A percentile compares a stretch with the other conserved stretches of the same genome.
Evolutionary conservation across 1,140 invertebrate species (phyloP).

Genomic region (Drosophila lowei): DNA sequence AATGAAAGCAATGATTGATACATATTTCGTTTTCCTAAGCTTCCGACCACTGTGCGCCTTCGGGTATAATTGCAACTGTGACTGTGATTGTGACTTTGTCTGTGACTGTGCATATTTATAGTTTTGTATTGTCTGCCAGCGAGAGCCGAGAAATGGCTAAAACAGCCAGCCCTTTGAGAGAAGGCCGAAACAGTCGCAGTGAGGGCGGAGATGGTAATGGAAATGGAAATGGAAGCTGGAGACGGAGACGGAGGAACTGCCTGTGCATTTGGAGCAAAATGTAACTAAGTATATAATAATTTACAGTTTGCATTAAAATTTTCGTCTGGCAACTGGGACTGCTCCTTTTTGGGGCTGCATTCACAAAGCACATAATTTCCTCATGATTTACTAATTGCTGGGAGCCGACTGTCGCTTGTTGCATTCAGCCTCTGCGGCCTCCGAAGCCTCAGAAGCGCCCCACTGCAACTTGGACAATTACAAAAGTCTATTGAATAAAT

Average conservation of each 20-base stretch:
- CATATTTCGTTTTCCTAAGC: neutral
- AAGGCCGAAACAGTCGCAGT: neutral
- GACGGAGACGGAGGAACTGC: neutral
- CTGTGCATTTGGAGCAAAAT: slow-evolving; percentile 2
- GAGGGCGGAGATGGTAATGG: neutral
- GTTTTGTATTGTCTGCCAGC: slow-evolving; percentile 72
- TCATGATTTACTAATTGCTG: slow-evolving; percentile 68
- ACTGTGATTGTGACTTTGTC: slow-evolving; percentile 45
- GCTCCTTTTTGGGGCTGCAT: slow-evolving; percentile 14
- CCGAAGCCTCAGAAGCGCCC: too few species aligned
- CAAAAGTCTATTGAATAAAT: slow-evolving; percentile 59
- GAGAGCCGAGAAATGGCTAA: slow-evolving; percentile 52
- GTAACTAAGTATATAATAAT: slow-evolving; percentile 56
- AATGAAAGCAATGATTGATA: too few species aligned
- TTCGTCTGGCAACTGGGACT: slow-evolving; percentile 38
- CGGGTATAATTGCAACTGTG: slow-evolving; percentile 14
- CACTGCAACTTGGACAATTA: slow-evolving; percentile 39
- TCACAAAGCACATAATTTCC: slow-evolving; percentile 44
- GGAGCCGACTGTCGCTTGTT: slow-evolving; percentile 11
- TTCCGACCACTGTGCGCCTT: slow-evolving; percentile 18
- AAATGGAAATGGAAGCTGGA: too few species aligned
- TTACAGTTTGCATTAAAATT: slow-evolving; percentile 50
- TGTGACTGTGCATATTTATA: slow-evolving; percentile 71
- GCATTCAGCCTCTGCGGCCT: neutral
- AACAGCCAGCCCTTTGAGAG: slow-evolving; percentile 30